phyloP scores from a whole-genome alignment of 2,888 invertebrate species.

The Scelioninae gen. 1 region DNA sequence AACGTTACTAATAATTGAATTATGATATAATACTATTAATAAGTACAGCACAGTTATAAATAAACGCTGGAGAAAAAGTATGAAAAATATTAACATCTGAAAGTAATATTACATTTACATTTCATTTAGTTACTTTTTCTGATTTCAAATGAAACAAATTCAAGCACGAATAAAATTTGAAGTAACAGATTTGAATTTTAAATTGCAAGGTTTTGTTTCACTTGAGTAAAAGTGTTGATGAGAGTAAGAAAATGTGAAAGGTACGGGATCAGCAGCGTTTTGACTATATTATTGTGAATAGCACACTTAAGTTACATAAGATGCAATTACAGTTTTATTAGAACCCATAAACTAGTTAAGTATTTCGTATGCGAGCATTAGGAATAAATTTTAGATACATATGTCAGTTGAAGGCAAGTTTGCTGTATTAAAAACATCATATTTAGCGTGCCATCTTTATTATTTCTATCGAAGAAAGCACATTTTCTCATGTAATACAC shows the following conservation, averaged over 20 bases:
- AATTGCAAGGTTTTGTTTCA: constrained; percentile 10
- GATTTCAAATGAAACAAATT: no score
- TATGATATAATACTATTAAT: no score
- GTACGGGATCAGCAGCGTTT: constrained; percentile 40
- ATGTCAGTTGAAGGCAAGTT: constrained; percentile 31
- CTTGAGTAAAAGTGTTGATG: constrained; percentile 33
- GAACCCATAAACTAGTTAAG: constrained; percentile 65
- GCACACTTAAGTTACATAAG: constrained; percentile 45
- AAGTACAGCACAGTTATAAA: no score
- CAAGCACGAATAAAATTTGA: no score
- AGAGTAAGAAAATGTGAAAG: constrained; percentile 50
- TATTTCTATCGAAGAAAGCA: neutral
- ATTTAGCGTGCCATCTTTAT: constrained; percentile 35
- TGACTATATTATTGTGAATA: constrained; percentile 43
- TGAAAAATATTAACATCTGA: no score
- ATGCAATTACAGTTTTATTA: constrained; percentile 63
- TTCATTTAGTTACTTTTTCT: no score
- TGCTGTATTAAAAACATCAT: constrained; percentile 22
- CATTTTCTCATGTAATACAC: no score
- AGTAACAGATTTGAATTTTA: neutral
- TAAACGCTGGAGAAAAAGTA: no score
- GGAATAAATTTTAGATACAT: constrained; percentile 44
- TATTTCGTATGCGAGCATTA: constrained; percentile 58
- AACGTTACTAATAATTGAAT: no score
- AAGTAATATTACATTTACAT: no score